phyloP scores from a whole-genome alignment of 1,140 invertebrate genomes.

The Fragariocoptes setiger region DNA sequence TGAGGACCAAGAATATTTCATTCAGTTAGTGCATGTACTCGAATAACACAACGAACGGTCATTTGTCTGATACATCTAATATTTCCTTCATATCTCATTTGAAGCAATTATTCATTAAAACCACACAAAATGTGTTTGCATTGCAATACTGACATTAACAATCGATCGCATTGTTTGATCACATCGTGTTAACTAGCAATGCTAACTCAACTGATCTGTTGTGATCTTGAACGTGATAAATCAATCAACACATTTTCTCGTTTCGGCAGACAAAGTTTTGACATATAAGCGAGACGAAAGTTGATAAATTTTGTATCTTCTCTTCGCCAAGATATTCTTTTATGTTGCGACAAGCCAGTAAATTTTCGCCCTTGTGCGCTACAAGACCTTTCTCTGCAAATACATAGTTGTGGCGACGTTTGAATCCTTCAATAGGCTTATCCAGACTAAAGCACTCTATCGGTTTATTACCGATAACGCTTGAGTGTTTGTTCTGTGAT shows the following conservation, averaged over 20 bases:
- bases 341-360: constrained; percentile 40
- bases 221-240: no score
- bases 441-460: no score
- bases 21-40: constrained; percentile 76
- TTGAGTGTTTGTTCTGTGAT: constrained; percentile 52
- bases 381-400: constrained; percentile 91
- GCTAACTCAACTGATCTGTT: no score
- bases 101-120: no score
- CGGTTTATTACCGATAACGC: neutral
- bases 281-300: constrained; percentile 40
- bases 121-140: no score
- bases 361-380: constrained; percentile 37
- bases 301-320: constrained; percentile 69
- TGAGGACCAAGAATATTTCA: constrained; percentile 37
- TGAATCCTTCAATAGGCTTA: constrained; percentile 19
- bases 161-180: no score
- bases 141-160: no score
- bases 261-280: constrained; percentile 54
- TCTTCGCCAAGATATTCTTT: constrained; percentile 55
- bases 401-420: constrained; percentile 54
- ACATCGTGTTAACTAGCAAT: no score
- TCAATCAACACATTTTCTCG: no score
- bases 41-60: constrained; percentile 43
- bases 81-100: no score
- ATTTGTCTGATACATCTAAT: no score